Conservation (phyloP, 2,113 vertebrate genomes). For the Tragulus kanchil region DNA sequence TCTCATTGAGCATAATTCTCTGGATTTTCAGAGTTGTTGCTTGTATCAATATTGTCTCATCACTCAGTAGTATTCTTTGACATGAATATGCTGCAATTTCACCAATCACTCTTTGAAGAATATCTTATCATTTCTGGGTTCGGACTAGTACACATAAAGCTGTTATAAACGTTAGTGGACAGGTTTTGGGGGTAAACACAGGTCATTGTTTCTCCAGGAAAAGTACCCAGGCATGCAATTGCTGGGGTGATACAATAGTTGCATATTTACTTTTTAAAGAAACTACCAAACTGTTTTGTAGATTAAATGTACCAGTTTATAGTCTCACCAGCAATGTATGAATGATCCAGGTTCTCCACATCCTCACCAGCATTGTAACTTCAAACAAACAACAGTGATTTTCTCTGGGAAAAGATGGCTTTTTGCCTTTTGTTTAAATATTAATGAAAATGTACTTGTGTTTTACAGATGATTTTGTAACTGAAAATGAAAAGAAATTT, state of each 20-base stretch:
- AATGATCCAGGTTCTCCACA: background rate
- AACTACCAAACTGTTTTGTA: constrained; percentile 41
- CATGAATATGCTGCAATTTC: background rate
- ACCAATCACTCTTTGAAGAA: background rate
- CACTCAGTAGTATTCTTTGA: background rate
- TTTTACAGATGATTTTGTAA: constrained; percentile 37
- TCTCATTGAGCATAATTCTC: background rate
- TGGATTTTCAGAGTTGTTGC: background rate
- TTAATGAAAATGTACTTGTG: constrained; percentile 49
- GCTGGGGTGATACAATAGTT: background rate
- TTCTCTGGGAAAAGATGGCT: background rate
- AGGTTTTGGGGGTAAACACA: background rate
- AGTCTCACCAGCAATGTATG: background rate
- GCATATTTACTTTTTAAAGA: background rate
- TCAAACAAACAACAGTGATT: background rate
- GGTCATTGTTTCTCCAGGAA: background rate
- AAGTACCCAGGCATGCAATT: background rate
- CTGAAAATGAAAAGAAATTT: constrained; percentile 20
- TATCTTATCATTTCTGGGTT: background rate
- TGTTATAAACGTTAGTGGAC: background rate
- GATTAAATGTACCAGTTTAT: background rate
- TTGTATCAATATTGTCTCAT: background rate
- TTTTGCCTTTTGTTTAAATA: constrained; percentile 56
- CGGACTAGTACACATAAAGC: background rate
- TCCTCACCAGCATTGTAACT: background rate